Conservation (phyloP, 2,797 vertebrate genomes). For the Urosaurus nigricauda region DNA sequence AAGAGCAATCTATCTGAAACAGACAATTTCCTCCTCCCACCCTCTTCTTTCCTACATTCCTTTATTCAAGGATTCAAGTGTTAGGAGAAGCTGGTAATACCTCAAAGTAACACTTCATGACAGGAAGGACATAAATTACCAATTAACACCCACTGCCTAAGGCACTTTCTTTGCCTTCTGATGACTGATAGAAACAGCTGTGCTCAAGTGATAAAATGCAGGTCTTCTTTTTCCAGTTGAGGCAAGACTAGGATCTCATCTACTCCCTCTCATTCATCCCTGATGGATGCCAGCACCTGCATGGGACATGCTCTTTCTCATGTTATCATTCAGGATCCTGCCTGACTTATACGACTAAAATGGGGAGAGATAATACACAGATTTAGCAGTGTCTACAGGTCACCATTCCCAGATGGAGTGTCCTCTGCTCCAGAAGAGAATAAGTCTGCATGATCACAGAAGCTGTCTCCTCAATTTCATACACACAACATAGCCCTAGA, state of each 20-base stretch:
- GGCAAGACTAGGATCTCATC: not conserved
- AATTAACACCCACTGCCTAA: conserved; percentile 25
- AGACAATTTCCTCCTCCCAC: not conserved
- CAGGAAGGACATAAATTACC: conserved; percentile 26
- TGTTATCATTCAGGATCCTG: not conserved
- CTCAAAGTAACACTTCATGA: conserved; percentile 21
- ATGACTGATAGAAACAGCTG: conserved; percentile 39
- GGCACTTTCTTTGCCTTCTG: conserved; percentile 24
- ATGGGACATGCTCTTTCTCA: not conserved
- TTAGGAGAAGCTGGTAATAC: conserved; percentile 1
- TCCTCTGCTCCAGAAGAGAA: not conserved
- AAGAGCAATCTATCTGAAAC: not conserved
- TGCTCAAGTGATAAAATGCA: conserved; percentile 35
- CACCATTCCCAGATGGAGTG: not conserved
- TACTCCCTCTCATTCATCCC: not conserved
- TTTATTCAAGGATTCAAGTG: conserved; percentile 20
- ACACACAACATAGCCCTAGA: not conserved
- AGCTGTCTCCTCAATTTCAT: not conserved
- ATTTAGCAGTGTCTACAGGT: not conserved
- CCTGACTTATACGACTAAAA: not conserved
- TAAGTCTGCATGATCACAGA: not conserved
- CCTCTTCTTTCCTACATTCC: not conserved
- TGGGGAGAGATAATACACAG: not conserved
- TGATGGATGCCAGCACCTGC: not conserved
- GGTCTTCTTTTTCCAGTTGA: not conserved